Conservation (phyloP, 2,113 vertebrate species). For the Mustela nigripes region DNA sequence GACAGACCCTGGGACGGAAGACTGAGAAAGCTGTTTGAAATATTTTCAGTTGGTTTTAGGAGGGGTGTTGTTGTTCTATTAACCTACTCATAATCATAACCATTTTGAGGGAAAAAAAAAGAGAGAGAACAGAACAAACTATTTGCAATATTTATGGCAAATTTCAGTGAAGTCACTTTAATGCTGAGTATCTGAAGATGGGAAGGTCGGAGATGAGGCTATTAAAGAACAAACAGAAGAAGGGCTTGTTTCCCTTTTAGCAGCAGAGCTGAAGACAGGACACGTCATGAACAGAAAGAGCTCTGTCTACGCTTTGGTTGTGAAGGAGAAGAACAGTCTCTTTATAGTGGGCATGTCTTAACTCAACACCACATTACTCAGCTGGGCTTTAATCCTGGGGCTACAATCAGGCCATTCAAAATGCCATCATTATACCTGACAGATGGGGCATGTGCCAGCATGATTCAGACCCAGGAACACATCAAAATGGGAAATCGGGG, state of each 20-base stretch:
- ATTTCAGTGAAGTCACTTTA: constrained; percentile 14
- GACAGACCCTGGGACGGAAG: background rate
- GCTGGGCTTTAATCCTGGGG: background rate
- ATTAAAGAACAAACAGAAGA: background rate
- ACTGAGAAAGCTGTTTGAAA: constrained; percentile 3
- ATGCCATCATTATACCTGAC: background rate
- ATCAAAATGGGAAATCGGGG: constrained; percentile 24
- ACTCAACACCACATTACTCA: background rate
- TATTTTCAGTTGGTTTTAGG: background rate
- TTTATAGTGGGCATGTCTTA: background rate
- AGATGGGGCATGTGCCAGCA: background rate
- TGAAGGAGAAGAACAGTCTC: background rate
- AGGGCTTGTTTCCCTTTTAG: constrained; percentile 22
- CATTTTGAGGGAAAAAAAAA: background rate
- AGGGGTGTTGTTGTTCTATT: background rate
- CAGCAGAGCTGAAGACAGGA: background rate
- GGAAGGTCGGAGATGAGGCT: background rate
- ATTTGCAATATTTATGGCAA: constrained; percentile 3
- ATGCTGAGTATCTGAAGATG: background rate
- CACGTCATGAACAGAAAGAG: background rate
- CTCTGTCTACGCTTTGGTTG: background rate
- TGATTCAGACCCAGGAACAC: background rate
- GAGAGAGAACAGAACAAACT: background rate
- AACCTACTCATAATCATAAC: background rate
- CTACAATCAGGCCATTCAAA: background rate